These are phyloP conservation scores for Bos taurus DNA, from an alignment of 2,113 vertebrate species.

Conservation along the genomic window DNA sequence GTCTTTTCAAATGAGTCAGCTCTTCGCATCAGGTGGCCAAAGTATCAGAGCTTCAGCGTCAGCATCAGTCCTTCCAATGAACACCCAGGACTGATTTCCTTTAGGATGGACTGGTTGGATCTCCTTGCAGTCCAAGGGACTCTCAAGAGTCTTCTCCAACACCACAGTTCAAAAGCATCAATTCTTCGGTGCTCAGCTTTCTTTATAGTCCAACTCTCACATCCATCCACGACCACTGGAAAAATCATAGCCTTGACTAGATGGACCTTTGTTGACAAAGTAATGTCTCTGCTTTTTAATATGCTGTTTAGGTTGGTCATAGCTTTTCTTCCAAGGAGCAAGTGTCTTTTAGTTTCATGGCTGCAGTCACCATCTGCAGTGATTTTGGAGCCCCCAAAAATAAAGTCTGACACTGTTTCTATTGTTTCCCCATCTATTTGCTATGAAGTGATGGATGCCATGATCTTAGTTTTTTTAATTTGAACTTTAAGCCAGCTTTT, in stretches of 20 bases:
- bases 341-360: not conserved
- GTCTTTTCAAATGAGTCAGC: not conserved
- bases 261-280: not conserved
- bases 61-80: not conserved
- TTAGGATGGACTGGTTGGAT: not conserved
- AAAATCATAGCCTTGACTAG: not conserved
- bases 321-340: not conserved
- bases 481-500: not conserved
- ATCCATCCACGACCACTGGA: not conserved
- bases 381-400: not conserved
- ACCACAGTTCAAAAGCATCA: not conserved
- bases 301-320: not conserved
- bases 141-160: not conserved
- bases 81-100: not conserved
- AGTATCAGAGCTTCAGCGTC: not conserved
- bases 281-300: not conserved
- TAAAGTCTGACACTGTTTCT: not conserved
- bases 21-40: not conserved
- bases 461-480: not conserved
- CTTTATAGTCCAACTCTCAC: not conserved
- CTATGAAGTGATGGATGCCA: not conserved
- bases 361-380: not conserved
- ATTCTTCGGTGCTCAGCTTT: not conserved
- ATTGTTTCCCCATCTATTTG: not conserved
- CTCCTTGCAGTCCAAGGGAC: not conserved